phyloP scores from a whole-genome alignment of 2,113 vertebrate genomes.

The Meriones unguiculatus region DNA sequence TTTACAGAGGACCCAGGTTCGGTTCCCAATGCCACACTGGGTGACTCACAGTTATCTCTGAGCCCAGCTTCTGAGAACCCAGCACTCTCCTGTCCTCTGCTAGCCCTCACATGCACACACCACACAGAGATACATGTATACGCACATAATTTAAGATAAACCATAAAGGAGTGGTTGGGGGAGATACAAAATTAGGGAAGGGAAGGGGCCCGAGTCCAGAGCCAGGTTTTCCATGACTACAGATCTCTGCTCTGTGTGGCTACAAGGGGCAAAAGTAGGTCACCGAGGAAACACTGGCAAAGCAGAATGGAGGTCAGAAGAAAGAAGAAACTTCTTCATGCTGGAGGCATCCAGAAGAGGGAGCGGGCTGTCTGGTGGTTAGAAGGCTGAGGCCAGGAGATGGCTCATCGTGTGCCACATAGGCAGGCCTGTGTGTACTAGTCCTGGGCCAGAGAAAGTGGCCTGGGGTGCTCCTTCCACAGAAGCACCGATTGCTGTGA shows the following conservation, averaged over 20 bases:
- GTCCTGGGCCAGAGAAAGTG: slow-evolving; percentile 7
- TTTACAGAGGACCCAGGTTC: not conserved
- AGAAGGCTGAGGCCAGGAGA: not conserved
- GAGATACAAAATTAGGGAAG: not conserved
- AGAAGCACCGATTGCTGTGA: not conserved
- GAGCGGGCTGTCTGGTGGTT: not conserved
- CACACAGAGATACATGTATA: not conserved
- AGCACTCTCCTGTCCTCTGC: not conserved
- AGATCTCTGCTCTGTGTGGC: slow-evolving; percentile 40
- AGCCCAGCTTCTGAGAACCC: not conserved
- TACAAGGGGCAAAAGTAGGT: slow-evolving; percentile 53
- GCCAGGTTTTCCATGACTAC: not conserved
- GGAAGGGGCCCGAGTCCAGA: not conserved
- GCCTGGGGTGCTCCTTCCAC: not conserved
- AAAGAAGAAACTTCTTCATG: not conserved
- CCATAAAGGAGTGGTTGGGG: not conserved
- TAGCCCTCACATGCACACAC: not conserved
- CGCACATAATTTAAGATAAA: not conserved
- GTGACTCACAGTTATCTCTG: not conserved
- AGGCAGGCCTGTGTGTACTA: not conserved
- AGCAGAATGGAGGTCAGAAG: not conserved
- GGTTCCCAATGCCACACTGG: not conserved
- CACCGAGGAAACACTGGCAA: slow-evolving; percentile 13
- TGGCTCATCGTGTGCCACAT: not conserved
- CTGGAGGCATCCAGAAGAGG: not conserved